Percentiles rank a stretch among this genome's conserved stretches.
These are phyloP conservation scores for Callopanchax toddi DNA, from an alignment of 2,113 vertebrate species.

Conservation along the genomic window DNA sequence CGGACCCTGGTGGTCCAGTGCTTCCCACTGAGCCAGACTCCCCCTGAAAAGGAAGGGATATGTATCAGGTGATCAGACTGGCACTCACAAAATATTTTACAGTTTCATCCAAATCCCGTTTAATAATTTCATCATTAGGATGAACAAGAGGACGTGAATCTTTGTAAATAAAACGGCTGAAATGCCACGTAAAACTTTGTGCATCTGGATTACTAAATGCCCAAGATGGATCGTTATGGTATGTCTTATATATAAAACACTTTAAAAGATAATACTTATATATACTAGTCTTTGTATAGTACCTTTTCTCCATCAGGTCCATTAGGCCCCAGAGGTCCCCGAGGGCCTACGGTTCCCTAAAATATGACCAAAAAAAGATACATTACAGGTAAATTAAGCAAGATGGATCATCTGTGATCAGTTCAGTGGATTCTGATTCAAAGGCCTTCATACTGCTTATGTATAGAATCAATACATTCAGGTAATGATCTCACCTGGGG, in stretches of 20 bases:
- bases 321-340: slow-evolving; percentile 73
- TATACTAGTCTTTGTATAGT: not conserved
- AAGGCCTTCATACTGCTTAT: not conserved
- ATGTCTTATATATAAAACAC: too few relatives aligned
- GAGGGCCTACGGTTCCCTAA: slow-evolving; percentile 74
- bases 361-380: slow-evolving; percentile 17
- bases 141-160: too few relatives aligned
- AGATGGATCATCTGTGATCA: not conserved
- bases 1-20: slow-evolving; percentile 56
- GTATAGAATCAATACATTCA: not conserved
- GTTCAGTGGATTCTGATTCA: slow-evolving; percentile 6
- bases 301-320: slow-evolving; percentile 85
- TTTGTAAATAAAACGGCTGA: too few relatives aligned
- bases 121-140: too few relatives aligned
- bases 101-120: too few relatives aligned
- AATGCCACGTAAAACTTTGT: too few relatives aligned
- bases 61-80: not conserved
- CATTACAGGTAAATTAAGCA: not conserved
- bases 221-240: too few relatives aligned
- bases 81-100: too few relatives aligned
- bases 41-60: slow-evolving; percentile 55
- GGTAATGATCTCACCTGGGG: slow-evolving; percentile 68
- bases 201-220: too few relatives aligned
- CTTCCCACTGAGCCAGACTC: slow-evolving; percentile 49
- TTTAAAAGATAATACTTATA: too few relatives aligned